Evolutionary conservation across 2,888 invertebrate genomes (phyloP), one percentile per base, ranked within the genome.

Genomic region (Diploptera punctata): DNA sequence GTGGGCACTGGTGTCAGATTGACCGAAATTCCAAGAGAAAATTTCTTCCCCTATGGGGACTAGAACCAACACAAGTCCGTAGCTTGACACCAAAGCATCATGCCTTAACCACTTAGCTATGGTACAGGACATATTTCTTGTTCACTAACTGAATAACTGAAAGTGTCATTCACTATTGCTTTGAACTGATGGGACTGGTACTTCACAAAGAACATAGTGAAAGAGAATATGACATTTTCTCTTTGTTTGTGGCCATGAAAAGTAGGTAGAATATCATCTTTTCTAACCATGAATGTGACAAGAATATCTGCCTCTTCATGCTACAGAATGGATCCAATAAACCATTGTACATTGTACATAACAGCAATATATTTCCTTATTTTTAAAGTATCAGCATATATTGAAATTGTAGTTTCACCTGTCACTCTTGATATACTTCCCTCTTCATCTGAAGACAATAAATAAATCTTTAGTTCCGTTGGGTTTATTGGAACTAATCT

Each of bases 281-380:
- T 52, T 19, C 52, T 52, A 52, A 52, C 52, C 52, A 5, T 52
- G 52, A 52, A 52, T 1, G 13, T 52, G 52, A 52, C 52, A 52
- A 52, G 19, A 52, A 52, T 3, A 1, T 52, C 52, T 52, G 52
- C 3, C 1, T 52, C 52, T 13, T 2, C 52, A 52, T 18, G 19
- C n/a, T n/a, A 52, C 18, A n/a, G n/a, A 52, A 52, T 52, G 52
- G 9, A 52, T 3, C 52, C 52, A 52, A 52, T 52, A 52, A n/a
- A 38, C 38, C 38, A 19, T 52, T 52, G 7, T 5, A n/a, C 9
- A 52, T 52, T 19, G 18, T 52, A 3, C 7, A 5, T 52, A n/a
- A 52, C 7, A n/a, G 52, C 52, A 52, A 52, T 19, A 2, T 18
- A 52, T 52, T 52, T 19, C 52, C 7, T 19, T n/a, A 52, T 19